Conservation (phyloP, 1,140 invertebrate genomes). For the Zophobas atratus region DNA sequence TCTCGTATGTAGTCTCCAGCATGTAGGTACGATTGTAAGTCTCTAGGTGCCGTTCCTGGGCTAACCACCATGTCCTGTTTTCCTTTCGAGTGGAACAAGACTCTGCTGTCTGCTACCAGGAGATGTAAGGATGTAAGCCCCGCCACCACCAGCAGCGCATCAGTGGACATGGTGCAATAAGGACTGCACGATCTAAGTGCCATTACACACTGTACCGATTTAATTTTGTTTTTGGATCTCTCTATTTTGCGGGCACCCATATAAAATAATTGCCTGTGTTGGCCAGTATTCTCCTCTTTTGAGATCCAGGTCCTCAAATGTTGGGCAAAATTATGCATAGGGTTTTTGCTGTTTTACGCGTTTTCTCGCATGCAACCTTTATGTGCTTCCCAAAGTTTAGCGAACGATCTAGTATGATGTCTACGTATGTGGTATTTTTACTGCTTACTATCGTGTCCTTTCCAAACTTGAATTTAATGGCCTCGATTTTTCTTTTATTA, state of each 20-base stretch:
- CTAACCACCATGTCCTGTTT: too few relatives aligned
- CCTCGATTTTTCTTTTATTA: too few relatives aligned
- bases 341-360: background rate
- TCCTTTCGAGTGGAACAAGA: too few relatives aligned
- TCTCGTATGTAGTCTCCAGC: too few relatives aligned
- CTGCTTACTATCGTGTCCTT: too few relatives aligned
- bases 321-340: slow-evolving; percentile 3
- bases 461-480: too few relatives aligned
- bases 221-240: slow-evolving; percentile 12
- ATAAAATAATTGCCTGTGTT: slow-evolving; percentile 27
- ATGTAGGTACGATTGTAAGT: too few relatives aligned
- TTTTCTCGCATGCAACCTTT: background rate
- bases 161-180: slow-evolving; percentile 29
- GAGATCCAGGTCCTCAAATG: slow-evolving; percentile 4
- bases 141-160: slow-evolving; percentile 26
- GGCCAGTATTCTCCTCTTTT: slow-evolving; percentile 30
- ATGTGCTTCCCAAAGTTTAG: background rate
- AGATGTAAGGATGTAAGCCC: slow-evolving; percentile 5
- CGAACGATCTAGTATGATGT: background rate
- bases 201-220: slow-evolving; percentile 6
- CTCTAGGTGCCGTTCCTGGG: too few relatives aligned
- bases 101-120: slow-evolving; percentile 1
- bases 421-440: background rate
- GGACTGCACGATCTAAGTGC: slow-evolving; percentile 35
- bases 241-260: slow-evolving; percentile 21